These are phyloP conservation scores for Oncorhynchus masou DNA, from an alignment of 2,113 vertebrate species.

Conservation along the genomic window DNA sequence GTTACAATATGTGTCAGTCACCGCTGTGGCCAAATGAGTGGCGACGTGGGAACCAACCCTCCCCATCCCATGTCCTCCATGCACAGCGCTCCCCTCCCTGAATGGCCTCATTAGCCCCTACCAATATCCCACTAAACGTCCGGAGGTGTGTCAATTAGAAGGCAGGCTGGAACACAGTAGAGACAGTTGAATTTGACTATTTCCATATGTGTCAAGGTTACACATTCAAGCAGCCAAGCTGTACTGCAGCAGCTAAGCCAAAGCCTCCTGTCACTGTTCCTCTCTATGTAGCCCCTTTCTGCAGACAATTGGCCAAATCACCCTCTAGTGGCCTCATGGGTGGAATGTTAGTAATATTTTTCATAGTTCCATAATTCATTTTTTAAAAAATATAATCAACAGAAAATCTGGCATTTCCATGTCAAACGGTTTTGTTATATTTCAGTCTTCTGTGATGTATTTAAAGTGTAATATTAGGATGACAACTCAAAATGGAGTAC, in stretches of 20 bases:
- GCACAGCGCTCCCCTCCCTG: background rate
- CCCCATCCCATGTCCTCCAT: slow-evolving; percentile 1
- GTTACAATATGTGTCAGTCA: slow-evolving; percentile 23
- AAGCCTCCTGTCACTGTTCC: background rate
- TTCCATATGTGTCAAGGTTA: background rate
- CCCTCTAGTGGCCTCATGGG: too few relatives aligned
- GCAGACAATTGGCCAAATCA: background rate
- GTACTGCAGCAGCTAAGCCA: background rate
- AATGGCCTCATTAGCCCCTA: background rate
- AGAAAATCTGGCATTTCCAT: too few relatives aligned
- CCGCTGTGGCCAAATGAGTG: slow-evolving; percentile 7
- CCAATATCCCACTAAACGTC: background rate
- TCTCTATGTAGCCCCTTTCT: background rate
- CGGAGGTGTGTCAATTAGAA: background rate
- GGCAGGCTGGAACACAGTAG: background rate
- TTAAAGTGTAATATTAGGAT: too few relatives aligned
- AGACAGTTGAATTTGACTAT: background rate
- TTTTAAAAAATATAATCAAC: too few relatives aligned
- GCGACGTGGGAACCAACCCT: slow-evolving; percentile 1
- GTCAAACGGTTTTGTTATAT: too few relatives aligned
- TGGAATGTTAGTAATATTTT: too few relatives aligned
- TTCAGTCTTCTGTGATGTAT: too few relatives aligned
- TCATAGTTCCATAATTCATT: too few relatives aligned
- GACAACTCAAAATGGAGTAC: too few relatives aligned
- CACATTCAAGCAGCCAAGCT: background rate